Evolutionary conservation across 2,113 vertebrate species (phyloP).

Genomic region (Pygoscelis antarcticus): DNA sequence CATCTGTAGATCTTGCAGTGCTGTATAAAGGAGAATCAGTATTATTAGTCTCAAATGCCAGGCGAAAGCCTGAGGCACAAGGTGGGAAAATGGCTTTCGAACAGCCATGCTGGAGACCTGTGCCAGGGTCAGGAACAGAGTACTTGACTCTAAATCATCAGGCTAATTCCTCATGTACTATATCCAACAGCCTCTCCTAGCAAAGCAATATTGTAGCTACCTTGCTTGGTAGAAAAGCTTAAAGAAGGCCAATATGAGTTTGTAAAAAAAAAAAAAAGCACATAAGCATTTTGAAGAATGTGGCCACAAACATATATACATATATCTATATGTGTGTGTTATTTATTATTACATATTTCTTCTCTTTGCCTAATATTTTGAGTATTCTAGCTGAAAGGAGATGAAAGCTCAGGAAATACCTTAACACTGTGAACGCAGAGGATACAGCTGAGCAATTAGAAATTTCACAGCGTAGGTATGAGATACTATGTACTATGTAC

Average conservation of each 20-base stretch:
- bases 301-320: not conserved
- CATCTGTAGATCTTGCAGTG: not conserved
- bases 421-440: not conserved
- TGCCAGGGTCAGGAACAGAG: not conserved
- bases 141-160: not conserved
- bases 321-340: not conserved
- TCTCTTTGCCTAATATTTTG: not conserved
- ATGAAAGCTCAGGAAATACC: not conserved
- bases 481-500: not conserved
- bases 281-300: not conserved
- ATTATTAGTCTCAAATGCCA: not conserved
- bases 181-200: not conserved
- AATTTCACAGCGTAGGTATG: not conserved
- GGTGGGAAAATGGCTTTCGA: not conserved
- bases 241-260: not conserved
- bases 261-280: not conserved
- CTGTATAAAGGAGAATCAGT: not conserved
- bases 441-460: not conserved
- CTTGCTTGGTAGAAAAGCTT: not conserved
- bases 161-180: not conserved
- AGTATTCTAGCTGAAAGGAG: not conserved
- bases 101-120: not conserved
- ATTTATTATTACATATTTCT: not conserved
- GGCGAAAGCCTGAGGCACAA: not conserved
- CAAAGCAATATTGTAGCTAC: not conserved